Base-by-base conservation (phyloP, 1,140 invertebrate species). In the Drosophila arizonae region DNA sequence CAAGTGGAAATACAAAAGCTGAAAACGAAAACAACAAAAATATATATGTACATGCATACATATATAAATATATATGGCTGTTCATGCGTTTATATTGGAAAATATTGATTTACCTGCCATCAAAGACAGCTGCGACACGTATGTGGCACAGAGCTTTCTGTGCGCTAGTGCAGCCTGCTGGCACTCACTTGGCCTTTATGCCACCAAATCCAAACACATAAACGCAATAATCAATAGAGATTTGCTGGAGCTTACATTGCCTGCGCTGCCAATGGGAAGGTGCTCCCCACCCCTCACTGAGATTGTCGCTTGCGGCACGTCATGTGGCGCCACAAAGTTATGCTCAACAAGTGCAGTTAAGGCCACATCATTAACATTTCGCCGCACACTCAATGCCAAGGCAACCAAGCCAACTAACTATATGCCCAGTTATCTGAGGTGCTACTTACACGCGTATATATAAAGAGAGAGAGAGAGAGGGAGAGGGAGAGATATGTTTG, bases 71-170 rank as follows among this genome's bases (percentile, higher is more conserved):
- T 76, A 70, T 81, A 50, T 76, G 72, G 72, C 69, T 72, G 67
- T 69, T 74, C 73, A 79, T 78, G 67, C 71, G 81, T 86, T 86
- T 80, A 79, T 81, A 86, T 88, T 88, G 84, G 73, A 88, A 88
- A 82, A 80, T 87, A 87, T 87, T 87, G 84, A 87, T 87, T 87
- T 88, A 87, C 84, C 84, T 84, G 84, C 84, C 67, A 88, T 79
- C 84, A 88, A 82, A 79, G 84, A 65, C 82, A 87, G 73, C 81
- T 85, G 79, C 76, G 51, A 62, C 81, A 69, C 71, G 60, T 56
- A 48, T 50, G 54, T 50, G 30, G 28, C 46, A 62, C 57, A 2
- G 21, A 2, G 21, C 21, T 2, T 1, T 24, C 21, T 24, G n/a
- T 24, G 43, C 9, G 43, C 43, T 4, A 39, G 36, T 48, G 43